Percentiles rank a stretch among this genome's conserved stretches.
phyloP scores from a whole-genome alignment of 2,113 vertebrate species.

The Oreochromis spilurus region DNA sequence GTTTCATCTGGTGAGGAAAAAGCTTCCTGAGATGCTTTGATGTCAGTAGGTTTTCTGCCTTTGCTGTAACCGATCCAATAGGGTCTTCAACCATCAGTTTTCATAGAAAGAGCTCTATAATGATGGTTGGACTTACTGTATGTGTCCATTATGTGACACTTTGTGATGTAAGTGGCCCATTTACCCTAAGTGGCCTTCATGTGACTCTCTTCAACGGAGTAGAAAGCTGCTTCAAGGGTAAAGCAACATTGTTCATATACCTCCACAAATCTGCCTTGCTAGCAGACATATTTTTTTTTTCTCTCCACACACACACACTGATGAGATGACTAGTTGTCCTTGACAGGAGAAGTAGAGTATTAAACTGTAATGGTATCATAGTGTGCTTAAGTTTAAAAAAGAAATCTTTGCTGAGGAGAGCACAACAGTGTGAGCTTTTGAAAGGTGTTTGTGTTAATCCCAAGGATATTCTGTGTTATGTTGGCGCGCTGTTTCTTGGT shows the following conservation, averaged over 20 bases:
- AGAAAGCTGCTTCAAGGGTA: conserved; percentile 50
- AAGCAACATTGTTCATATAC: conserved; percentile 16
- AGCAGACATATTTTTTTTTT: background rate
- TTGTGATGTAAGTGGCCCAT: background rate
- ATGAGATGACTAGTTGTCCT: conserved; percentile 60
- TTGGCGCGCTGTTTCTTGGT: background rate
- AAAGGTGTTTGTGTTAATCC: background rate
- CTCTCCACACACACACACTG: conserved; percentile 39
- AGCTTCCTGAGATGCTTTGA: background rate
- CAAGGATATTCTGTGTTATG: background rate
- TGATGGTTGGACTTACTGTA: conserved; percentile 4
- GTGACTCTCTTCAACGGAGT: conserved; percentile 22
- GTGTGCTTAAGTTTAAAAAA: background rate
- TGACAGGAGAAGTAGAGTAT: conserved; percentile 29
- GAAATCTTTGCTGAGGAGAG: background rate
- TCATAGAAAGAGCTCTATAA: conserved; percentile 16
- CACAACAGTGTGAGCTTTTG: background rate
- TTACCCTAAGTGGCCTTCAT: background rate
- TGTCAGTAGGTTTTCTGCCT: background rate
- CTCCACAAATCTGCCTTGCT: conserved; percentile 33
- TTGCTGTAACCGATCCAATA: background rate
- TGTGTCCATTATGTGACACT: conserved; percentile 23
- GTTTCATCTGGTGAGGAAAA: background rate
- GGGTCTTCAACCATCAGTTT: background rate
- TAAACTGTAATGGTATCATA: conserved; percentile 24